phyloP scores from a whole-genome alignment of 2,113 vertebrate species.

The Sitta europaea region DNA sequence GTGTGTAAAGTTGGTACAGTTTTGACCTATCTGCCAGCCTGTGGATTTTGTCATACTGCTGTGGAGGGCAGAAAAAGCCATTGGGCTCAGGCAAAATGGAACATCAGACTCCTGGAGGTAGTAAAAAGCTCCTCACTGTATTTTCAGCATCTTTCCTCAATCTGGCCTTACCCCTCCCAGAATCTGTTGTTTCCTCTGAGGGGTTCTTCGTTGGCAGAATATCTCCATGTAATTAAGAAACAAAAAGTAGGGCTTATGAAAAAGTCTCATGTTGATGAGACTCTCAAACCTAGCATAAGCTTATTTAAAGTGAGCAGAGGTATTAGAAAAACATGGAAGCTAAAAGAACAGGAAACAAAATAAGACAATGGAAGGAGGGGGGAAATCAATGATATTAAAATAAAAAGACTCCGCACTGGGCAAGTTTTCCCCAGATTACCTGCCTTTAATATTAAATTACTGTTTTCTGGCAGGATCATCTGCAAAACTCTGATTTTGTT shows the following conservation, averaged over 20 bases:
- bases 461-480: constrained; percentile 67
- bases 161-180: neutral
- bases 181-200: neutral
- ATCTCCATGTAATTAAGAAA: constrained; percentile 10
- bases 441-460: constrained; percentile 66
- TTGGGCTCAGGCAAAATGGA: neutral
- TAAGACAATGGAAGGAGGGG: neutral
- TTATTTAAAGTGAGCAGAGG: neutral
- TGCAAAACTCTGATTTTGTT: constrained; percentile 72
- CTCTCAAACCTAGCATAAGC: neutral
- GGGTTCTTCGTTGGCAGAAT: neutral
- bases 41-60: neutral
- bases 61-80: neutral
- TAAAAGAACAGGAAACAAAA: constrained; percentile 26
- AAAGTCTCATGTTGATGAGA: neutral
- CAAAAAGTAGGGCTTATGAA: neutral
- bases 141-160: neutral
- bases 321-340: neutral
- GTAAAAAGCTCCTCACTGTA: neutral
- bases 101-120: neutral
- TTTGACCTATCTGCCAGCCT: neutral
- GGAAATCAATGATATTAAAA: constrained; percentile 26
- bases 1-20: neutral
- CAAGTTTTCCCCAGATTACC: constrained; percentile 49
- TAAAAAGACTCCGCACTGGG: constrained; percentile 29